phyloP scores from a whole-genome alignment of 2,797 vertebrate species.

The Crocidura indochinensis region DNA sequence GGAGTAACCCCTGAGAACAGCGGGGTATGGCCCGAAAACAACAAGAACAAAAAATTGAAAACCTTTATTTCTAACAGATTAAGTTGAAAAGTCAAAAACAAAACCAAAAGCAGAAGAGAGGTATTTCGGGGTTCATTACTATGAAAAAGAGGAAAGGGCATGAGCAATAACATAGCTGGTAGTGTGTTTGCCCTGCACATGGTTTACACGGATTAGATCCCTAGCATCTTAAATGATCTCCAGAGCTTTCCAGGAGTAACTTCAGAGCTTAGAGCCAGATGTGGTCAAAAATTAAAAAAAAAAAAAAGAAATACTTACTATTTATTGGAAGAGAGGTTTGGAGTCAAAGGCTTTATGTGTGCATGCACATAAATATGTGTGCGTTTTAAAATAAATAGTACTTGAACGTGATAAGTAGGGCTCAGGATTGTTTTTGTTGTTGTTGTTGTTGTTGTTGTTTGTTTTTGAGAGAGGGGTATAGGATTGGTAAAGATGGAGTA shows the following conservation, averaged over 20 bases:
- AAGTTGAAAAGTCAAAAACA: not conserved
- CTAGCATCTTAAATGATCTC: too few relatives aligned
- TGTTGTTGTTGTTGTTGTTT: too few relatives aligned
- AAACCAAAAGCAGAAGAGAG: constrained; percentile 17
- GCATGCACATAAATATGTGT: not conserved
- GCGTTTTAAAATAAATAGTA: not conserved
- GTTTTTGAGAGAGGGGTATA: not conserved
- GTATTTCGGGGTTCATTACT: not conserved
- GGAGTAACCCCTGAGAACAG: too few relatives aligned
- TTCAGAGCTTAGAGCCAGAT: too few relatives aligned
- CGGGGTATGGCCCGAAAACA: too few relatives aligned
- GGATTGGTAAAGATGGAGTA: not conserved
- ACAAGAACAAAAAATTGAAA: constrained; percentile 3
- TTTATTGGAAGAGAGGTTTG: constrained; percentile 38
- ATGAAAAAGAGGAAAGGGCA: not conserved
- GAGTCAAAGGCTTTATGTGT: not conserved
- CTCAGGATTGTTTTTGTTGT: not conserved
- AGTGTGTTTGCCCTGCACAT: too few relatives aligned
- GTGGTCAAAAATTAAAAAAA: too few relatives aligned
- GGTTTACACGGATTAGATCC: too few relatives aligned
- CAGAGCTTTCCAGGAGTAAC: too few relatives aligned
- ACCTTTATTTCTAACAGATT: not conserved
- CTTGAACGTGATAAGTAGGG: not conserved
- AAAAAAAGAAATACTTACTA: not conserved
- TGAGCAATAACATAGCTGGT: not conserved